These are phyloP conservation scores for Drosophila arawakana DNA, from an alignment of 1,140 invertebrate species.

Conservation along the genomic window DNA sequence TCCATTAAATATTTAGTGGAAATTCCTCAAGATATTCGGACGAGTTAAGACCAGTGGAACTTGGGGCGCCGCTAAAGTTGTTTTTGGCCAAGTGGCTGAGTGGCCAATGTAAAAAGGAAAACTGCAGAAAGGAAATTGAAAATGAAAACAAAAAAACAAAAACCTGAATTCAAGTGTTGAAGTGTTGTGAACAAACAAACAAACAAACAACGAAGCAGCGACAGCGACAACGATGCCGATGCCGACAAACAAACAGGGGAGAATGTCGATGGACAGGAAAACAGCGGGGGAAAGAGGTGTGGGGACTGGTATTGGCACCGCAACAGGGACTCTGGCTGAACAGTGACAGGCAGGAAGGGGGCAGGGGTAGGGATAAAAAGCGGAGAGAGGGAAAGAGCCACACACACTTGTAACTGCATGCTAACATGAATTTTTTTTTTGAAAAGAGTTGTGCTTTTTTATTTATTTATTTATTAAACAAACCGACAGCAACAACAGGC, in stretches of 20 bases:
- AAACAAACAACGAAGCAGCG: constrained; percentile 47
- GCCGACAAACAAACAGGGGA: constrained; percentile 59
- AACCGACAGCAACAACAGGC: constrained; percentile 55
- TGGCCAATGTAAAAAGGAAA: constrained; percentile 60
- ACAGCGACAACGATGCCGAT: constrained; percentile 44
- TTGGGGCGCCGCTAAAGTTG: constrained; percentile 46
- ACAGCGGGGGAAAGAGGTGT: neutral
- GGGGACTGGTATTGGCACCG: neutral
- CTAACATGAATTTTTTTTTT: constrained; percentile 72
- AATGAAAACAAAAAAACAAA: constrained; percentile 44
- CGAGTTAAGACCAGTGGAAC: neutral
- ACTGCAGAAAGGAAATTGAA: constrained; percentile 70
- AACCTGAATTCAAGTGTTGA: constrained; percentile 73
- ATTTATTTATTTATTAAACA: constrained; percentile 75
- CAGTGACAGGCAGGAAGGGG: neutral
- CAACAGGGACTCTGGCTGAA: constrained; percentile 10
- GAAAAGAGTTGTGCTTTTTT: constrained; percentile 31
- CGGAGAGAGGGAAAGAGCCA: constrained; percentile 11
- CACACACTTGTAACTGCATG: constrained; percentile 76
- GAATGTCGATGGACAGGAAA: constrained; percentile 20
- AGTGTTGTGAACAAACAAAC: constrained; percentile 77
- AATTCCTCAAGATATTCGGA: neutral
- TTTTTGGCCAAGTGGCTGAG: constrained; percentile 23
- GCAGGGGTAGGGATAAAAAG: neutral
- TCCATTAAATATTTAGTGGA: neutral